Evolutionary conservation across 2,113 vertebrate species (phyloP).

Genomic region (Cervus canadensis): DNA sequence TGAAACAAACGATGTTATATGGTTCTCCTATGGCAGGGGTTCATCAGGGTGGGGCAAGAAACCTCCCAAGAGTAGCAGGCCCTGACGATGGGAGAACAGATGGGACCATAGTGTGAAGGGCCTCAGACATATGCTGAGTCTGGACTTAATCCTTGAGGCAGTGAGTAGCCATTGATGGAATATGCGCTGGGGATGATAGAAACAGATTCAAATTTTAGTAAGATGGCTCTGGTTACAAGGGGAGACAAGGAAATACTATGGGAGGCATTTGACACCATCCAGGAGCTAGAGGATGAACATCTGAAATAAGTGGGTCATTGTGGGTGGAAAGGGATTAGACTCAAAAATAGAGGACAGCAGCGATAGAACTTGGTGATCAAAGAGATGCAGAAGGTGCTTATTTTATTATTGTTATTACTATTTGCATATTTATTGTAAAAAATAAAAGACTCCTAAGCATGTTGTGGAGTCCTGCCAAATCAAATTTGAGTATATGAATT

Average conservation of each 20-base stretch:
- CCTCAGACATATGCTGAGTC: neutral
- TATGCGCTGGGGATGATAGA: neutral
- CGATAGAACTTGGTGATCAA: neutral
- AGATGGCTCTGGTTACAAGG: neutral
- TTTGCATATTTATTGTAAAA: neutral
- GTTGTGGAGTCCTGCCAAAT: neutral
- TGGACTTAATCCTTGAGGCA: neutral
- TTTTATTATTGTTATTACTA: neutral
- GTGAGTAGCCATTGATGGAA: neutral
- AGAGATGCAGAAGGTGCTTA: neutral
- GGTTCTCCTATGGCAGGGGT: neutral
- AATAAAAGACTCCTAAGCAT: neutral
- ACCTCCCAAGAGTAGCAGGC: neutral
- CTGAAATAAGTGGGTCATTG: neutral
- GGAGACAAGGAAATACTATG: neutral
- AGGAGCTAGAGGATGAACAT: neutral
- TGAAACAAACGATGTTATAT: neutral
- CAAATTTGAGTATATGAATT: neutral
- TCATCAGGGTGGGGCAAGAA: neutral
- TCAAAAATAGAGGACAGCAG: neutral
- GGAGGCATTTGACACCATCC: neutral
- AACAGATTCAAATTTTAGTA: neutral
- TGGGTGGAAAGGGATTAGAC: neutral
- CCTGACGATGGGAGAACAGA: neutral
- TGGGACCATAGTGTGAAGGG: neutral